Evolutionary conservation across 23 tunicate genomes (phyloP).

Genomic region (Halocynthia roretzi): DNA sequence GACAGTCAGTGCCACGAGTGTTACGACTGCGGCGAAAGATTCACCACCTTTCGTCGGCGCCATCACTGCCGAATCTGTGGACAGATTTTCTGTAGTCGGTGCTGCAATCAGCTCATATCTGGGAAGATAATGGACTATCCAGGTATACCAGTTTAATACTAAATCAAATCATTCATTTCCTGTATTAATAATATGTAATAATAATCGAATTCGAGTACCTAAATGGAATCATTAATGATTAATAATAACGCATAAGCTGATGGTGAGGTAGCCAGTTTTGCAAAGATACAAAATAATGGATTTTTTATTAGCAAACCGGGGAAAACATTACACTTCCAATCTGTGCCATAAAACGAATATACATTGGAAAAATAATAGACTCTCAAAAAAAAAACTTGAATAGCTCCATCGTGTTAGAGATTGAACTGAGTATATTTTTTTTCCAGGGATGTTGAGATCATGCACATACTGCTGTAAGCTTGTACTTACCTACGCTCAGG

Average conservation of each 20-base stretch:
- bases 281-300: no score
- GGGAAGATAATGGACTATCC: constrained; percentile 54
- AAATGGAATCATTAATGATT: no score
- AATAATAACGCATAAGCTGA: no score
- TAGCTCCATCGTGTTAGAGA: no score
- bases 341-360: no score
- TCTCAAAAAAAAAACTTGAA: no score
- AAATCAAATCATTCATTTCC: not conserved
- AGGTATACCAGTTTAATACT: constrained; percentile 9
- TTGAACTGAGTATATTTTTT: no score
- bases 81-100: constrained; percentile 93
- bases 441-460: constrained; percentile 69
- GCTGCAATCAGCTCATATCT: constrained; percentile 69
- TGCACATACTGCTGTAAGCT: constrained; percentile 79
- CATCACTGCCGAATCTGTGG: constrained; percentile 99
- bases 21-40: constrained; percentile 86
- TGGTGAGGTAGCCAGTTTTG: no score
- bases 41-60: constrained; percentile 87
- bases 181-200: not conserved
- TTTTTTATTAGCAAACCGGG: no score
- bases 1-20: constrained; percentile 89
- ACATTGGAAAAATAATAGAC: no score
- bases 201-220: not conserved
- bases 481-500: constrained; percentile 27
- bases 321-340: no score